phyloP scores from a whole-genome alignment of 2,797 vertebrate genomes.

The Podarcis siculus region DNA sequence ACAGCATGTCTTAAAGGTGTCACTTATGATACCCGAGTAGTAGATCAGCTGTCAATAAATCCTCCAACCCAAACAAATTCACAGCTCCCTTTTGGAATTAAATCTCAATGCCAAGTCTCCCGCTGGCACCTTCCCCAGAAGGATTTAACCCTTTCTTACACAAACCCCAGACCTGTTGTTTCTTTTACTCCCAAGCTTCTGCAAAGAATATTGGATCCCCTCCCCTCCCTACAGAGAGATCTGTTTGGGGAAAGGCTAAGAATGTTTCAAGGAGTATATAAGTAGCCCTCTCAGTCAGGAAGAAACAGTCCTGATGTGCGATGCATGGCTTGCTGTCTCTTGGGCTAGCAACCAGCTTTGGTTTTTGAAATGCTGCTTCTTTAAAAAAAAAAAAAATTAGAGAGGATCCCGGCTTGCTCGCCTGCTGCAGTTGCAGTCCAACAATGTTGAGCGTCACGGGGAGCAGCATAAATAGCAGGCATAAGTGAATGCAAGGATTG shows the following conservation, averaged over 20 bases:
- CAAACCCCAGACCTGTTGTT: not conserved
- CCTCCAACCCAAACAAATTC: constrained; percentile 48
- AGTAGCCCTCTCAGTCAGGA: rapidly evolving
- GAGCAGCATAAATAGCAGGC: constrained; percentile 72
- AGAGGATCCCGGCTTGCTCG: constrained; percentile 31
- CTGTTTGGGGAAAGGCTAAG: rapidly evolving
- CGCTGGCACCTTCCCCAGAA: not conserved
- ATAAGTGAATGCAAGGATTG: constrained; percentile 67
- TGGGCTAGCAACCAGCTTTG: rapidly evolving
- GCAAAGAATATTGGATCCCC: rapidly evolving
- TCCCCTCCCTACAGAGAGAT: rapidly evolving
- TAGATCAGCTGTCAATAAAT: not conserved
- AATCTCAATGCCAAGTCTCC: not conserved
- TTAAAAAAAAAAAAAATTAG: constrained; percentile 51
- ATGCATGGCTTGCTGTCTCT: not conserved
- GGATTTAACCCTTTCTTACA: constrained; percentile 54
- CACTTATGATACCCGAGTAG: not conserved
- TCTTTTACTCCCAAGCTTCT: not conserved
- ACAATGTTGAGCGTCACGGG: constrained; percentile 65
- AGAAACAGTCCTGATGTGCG: not conserved
- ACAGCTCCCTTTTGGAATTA: constrained; percentile 27
- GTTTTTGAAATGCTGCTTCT: constrained; percentile 60
- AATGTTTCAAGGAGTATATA: not conserved
- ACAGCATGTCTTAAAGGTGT: constrained; percentile 4
- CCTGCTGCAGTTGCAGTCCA: constrained; percentile 59